Evolutionary conservation across 2,888 invertebrate genomes (phyloP), one percentile per base, ranked within the genome.

Genomic region (Prenolepis imparis): DNA sequence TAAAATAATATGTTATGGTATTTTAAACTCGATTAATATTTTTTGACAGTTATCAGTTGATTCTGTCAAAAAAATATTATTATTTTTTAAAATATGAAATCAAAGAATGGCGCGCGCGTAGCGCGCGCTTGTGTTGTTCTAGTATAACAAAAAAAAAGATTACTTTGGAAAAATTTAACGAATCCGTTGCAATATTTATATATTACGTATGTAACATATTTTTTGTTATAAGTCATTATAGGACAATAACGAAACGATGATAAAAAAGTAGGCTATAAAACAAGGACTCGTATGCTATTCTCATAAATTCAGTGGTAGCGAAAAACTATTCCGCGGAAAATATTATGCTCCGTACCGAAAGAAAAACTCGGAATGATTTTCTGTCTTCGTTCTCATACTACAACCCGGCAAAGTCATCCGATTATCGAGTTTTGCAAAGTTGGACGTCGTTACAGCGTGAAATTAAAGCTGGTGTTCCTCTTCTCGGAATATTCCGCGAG

Each of bases 381-480:
- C 77, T 77, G 70, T 57, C 77, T 77, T 68, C 77, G 77, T 77
- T 68, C 41, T 36, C 77, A 9, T 55, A 48, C 48, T 36, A 24
- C n/a, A n/a, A n/a, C 55, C 41, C 41, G 21, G 68, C 55, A 68
- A 77, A 77, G 77, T 77, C 68, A 68, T 55, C 77, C 68, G 77
- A 77, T 77, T 77, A 77, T 68, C 68, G 68, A 57, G 59, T 36
- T 59, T 55, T 66, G 57, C 55, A 12, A 68, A 74, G 48, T n/a
- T 48, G 73, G 82, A 55, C 85, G 83, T 86, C 78, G 74, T 82
- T 86, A 84, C 74, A 77, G 78, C 88, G 88, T 84, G 88, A 88
- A 87, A 88, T 87, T 87, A 87, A 87, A 88, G 85, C 66, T 57
- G 36, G 28, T 28, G 39, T 48, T 59, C 61, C 73, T 66, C 44